Base-by-base conservation (phyloP, 2,888 invertebrate species). In the Plusia festucae region DNA sequence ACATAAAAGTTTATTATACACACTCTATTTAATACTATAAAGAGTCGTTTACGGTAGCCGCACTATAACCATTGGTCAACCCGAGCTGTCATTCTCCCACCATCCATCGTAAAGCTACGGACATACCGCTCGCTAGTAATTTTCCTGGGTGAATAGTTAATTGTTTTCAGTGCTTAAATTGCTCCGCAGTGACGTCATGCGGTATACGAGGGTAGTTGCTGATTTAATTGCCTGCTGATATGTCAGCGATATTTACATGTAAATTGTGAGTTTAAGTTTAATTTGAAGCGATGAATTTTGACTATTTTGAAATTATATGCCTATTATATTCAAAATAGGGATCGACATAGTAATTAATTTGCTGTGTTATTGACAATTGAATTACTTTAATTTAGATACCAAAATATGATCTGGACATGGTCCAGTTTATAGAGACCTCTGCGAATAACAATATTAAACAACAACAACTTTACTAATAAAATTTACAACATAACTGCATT, bases 211-310 rank as follows among this genome's bases (percentile, higher is more conserved):
- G 11, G 60, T 66, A 73, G 22, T 7, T 44, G 56, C 59, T 72
- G 60, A 75, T 72, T 75, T 63, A 34, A 46, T 72, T 63, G 52
- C 32, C 59, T 63, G 53, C 51, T 62, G 44, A 70, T 72, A 63
- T 52, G 15, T 27, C 51, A 56, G 22, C 34, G 59, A 57, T 70
- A 53, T 56, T 30, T 4, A 54, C 57, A 61, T 73, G 30, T 30
- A 30, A 30, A 30, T 30, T 44, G 18, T 60, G 32, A 67, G 54
- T 57, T 56, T 73, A 53, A 5, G n/a, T 40, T 40, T 40, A 15
- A 40, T 40, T 40, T 40, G 5, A 40, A n/a, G 40, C n/a, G 0
- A n/a, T n/a, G n/a, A n/a, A n/a, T 40, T 40, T n/a, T 34, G 3
- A 4, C 9, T 15, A 34, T 40, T n/a, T 13, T 6, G n/a, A 6